These are phyloP conservation scores for Ceraclea dissimilis DNA, from an alignment of 2,888 invertebrate species.

Conservation along the genomic window DNA sequence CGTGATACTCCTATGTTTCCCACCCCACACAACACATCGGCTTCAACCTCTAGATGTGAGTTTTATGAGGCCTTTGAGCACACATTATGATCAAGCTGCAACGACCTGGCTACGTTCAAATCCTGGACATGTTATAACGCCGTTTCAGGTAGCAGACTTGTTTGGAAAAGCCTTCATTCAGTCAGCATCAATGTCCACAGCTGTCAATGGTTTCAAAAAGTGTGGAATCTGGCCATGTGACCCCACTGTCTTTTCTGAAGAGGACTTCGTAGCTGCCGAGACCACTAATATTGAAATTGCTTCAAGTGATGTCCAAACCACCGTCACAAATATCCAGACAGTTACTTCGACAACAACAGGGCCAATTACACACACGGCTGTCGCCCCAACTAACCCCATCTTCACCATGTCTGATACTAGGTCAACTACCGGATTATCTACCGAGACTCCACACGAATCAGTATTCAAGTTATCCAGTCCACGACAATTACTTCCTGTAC, in stretches of 20 bases:
- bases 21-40: no score
- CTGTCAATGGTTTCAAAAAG: slow-evolving; percentile 2
- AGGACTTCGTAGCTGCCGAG: neutral
- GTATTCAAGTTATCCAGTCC: slow-evolving; percentile 19
- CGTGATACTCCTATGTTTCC: slow-evolving; percentile 3
- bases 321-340: no score
- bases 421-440: neutral
- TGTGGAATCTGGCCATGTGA: slow-evolving; percentile 5
- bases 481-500: slow-evolving; percentile 24
- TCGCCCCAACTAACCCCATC: neutral
- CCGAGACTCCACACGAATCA: neutral
- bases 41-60: slow-evolving; percentile 5
- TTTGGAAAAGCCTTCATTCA: slow-evolving; percentile 2
- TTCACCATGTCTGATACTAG: neutral
- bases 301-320: no score
- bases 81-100: neutral
- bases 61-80: slow-evolving; percentile 5
- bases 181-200: slow-evolving; percentile 3
- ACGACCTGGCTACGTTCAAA: slow-evolving; percentile 3
- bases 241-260: neutral
- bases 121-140: neutral
- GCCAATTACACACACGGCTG: neutral
- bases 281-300: slow-evolving; percentile 6
- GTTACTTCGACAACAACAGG: neutral
- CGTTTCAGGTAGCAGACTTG: neutral